A percentile compares a stretch with the other conserved stretches of the same genome.
phyloP scores from a whole-genome alignment of 35 echinoderm and acorn worm genomes.

The Diadema setosum region DNA sequence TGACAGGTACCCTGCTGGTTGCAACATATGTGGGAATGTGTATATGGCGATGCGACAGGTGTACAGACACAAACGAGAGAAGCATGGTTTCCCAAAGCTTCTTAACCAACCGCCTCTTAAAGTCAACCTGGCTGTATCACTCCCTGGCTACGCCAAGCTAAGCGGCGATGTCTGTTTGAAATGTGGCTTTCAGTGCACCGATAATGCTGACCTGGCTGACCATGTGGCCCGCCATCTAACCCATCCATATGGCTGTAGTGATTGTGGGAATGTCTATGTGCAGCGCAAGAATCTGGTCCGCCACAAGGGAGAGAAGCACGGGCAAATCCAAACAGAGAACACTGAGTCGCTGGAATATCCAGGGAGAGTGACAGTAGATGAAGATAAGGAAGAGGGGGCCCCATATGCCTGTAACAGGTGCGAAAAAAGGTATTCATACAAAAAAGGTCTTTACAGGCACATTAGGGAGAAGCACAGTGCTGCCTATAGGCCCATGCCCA shows the following conservation, averaged over 20 bases:
- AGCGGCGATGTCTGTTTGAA: not conserved
- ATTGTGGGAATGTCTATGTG: not conserved
- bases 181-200: not conserved
- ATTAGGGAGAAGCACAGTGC: too few relatives aligned
- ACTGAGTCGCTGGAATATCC: too few relatives aligned
- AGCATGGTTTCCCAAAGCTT: not conserved
- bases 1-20: not conserved
- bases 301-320: not conserved
- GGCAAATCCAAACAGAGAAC: too few relatives aligned
- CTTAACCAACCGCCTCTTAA: not conserved
- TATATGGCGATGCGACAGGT: not conserved
- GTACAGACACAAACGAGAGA: not conserved
- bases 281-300: not conserved
- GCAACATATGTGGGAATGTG: not conserved
- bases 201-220: not conserved
- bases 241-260: not conserved
- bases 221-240: not conserved
- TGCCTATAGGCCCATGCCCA: too few relatives aligned
- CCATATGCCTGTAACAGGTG: too few relatives aligned
- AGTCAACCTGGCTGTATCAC: not conserved
- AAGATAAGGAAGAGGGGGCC: too few relatives aligned
- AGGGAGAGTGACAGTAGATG: too few relatives aligned
- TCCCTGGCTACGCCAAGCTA: not conserved
- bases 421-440: too few relatives aligned
- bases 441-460: too few relatives aligned